These are phyloP conservation scores for Halictus ligatus DNA, from an alignment of 2,888 invertebrate genomes.

Conservation along the genomic window DNA sequence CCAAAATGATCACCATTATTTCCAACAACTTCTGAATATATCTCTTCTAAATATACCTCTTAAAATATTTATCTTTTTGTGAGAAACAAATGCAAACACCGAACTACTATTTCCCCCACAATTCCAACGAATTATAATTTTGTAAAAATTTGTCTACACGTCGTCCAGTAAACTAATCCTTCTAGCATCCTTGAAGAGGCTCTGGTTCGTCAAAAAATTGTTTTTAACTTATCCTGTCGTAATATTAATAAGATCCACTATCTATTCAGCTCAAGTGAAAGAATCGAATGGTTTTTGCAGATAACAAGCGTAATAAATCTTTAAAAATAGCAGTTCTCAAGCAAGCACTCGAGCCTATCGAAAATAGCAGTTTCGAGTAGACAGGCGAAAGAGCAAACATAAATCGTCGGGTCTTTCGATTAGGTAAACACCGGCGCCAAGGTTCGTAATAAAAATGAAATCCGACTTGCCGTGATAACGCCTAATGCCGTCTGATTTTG, in stretches of 20 bases:
- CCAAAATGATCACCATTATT: neutral
- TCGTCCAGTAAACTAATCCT: too few relatives aligned
- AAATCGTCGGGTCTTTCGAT: neutral
- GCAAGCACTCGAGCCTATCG: neutral
- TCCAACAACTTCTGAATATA: neutral
- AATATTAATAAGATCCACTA: neutral
- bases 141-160: too few relatives aligned
- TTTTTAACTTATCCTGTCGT: neutral
- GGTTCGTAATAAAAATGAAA: constrained; percentile 11
- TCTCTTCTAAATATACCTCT: neutral
- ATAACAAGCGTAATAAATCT: neutral
- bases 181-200: too few relatives aligned
- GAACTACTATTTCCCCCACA: too few relatives aligned
- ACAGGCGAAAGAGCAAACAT: neutral
- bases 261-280: neutral
- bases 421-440: neutral
- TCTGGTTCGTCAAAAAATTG: too few relatives aligned
- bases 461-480: constrained; percentile 5
- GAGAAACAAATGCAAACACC: too few relatives aligned
- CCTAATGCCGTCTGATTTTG: neutral
- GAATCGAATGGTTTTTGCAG: neutral
- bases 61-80: too few relatives aligned
- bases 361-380: neutral
- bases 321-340: neutral
- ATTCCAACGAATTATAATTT: too few relatives aligned